Evolutionary conservation across 2,797 vertebrate genomes (phyloP), one percentile per base, ranked within the genome.

Genomic region (Menidia menidia): DNA sequence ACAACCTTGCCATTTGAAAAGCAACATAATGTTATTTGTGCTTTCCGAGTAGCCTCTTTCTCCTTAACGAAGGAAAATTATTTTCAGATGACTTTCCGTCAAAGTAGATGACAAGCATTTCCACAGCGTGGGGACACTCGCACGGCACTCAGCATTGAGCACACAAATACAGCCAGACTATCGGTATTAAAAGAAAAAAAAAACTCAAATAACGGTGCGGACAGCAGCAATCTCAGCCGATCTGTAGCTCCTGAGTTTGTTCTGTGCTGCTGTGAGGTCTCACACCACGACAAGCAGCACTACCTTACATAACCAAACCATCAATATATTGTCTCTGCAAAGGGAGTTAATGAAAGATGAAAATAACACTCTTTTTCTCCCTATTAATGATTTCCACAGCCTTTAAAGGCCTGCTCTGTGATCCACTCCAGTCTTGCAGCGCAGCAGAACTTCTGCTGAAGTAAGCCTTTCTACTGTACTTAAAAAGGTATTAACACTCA

Each of bases 311-410:
- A 92, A 94, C 85, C 79, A 71, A 76, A 69, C 74, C 81, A 90
- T 93, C 90, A 91, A 90, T 90, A 93, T 92, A 94, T 88, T 88
- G 81, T 89, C 89, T 87, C 76, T 90, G 77, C 76, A 39, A 87
- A 80, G 65, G 43, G 69, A 77, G 70, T 71, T 73, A 88, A 4
- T 65, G 64, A 80, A 53, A 70, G 68, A 71, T 79, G 71, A 90
- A 92, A 90, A 91, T 80, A 90, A 85, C 75, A 81, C 68, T 65
- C 78, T 85, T 85, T 90, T 88, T 84, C 85, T 85, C 75, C 70
- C 77, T 75, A 81, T 85, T 87, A 92, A 92, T 75, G 89, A 92
- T 85, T 88, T 83, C 86, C 84, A 88, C 78, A 88, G 81, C 86
- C 82, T 90, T 86, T 71, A 81, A 67, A 88, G 84, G 81, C 86